Evolutionary conservation across 1,140 invertebrate genomes (phyloP), one percentile per base, ranked within the genome.

Genomic region (Pomacea maculata): DNA sequence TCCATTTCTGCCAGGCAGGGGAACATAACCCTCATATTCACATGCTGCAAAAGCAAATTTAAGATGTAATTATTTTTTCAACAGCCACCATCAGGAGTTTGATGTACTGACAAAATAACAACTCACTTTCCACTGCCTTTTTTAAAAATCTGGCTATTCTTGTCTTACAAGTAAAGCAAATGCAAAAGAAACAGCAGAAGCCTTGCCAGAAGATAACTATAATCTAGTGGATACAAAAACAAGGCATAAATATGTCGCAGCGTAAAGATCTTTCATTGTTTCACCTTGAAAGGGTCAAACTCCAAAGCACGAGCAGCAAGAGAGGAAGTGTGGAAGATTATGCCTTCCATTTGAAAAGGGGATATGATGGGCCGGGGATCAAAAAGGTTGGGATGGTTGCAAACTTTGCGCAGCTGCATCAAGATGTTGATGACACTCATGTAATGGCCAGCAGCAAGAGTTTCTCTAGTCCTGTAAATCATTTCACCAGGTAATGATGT

Each of bases 341-440:
- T 94, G 14, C 94, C 94, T 83, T 96, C 94, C 94, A 96, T 96
- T 92, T 96, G 95, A 92, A 99, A 98, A 64, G 98, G 98, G 29
- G 98, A 98, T 17, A 96, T 93, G 65, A 96, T 98, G 55, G 98
- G 97, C 82, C 98, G 93, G 75, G 97, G 95, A 93, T 99, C 98
- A 93, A 99, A 99, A 85, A 99, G 93, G 93, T 99, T 99, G 11
- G 99, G 99, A 94, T 99, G 99, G 93, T 99, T 99, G 92, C 99
- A 99, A 70, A 99, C 99, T 94, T 99, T 99, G 63, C 99, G 93
- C 84, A 99, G 92, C 92, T 99, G 99, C 98, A 99, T 99, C 70
- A 99, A 92, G 81, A 99, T 96, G 92, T 99, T 99, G 85, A 99
- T 99, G 1, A 99, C 98, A 91, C 97, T 99, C 85, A 99, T 93